These are phyloP conservation scores for Drosophila monieri DNA, from an alignment of 2,888 invertebrate species.

Conservation along the genomic window DNA sequence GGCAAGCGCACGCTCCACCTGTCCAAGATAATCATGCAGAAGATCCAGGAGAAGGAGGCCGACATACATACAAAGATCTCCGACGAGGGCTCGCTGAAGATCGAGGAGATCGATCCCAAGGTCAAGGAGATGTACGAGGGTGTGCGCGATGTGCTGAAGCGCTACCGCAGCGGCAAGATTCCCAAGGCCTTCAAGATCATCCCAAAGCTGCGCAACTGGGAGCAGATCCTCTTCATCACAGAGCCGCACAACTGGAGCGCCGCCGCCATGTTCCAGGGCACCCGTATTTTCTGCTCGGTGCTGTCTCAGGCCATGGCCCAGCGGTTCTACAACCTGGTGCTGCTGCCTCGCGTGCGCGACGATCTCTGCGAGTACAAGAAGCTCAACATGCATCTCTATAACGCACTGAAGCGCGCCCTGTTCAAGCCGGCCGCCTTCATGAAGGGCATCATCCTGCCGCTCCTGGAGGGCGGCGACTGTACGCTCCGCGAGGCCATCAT, in stretches of 20 bases:
- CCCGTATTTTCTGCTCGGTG: slow-evolving; percentile 97
- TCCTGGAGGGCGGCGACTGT: slow-evolving; percentile 94
- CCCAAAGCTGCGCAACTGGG: slow-evolving; percentile 96
- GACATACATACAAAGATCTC: slow-evolving; percentile 94
- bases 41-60: slow-evolving; percentile 95
- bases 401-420: slow-evolving; percentile 95
- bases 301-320: slow-evolving; percentile 98
- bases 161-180: slow-evolving; percentile 97
- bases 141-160: slow-evolving; percentile 93
- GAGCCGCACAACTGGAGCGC: slow-evolving; percentile 99
- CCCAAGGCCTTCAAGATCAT: slow-evolving; percentile 99
- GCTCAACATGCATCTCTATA: slow-evolving; percentile 97
- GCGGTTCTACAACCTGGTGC: slow-evolving; percentile 95
- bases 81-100: slow-evolving; percentile 88
- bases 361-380: slow-evolving; percentile 97
- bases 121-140: slow-evolving; percentile 95
- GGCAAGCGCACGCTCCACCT: slow-evolving; percentile 88
- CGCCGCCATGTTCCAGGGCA: slow-evolving; percentile 95
- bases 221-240: slow-evolving; percentile 93
- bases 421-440: slow-evolving; percentile 99
- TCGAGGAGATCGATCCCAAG: slow-evolving; percentile 93
- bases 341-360: slow-evolving; percentile 96
- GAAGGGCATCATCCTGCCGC: slow-evolving; percentile 93
- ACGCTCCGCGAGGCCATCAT: slow-evolving; percentile 98
- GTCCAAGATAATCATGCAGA: slow-evolving; percentile 96